Evolutionary conservation across 2,797 vertebrate species (phyloP).

Genomic region (Erethizon dorsatum): DNA sequence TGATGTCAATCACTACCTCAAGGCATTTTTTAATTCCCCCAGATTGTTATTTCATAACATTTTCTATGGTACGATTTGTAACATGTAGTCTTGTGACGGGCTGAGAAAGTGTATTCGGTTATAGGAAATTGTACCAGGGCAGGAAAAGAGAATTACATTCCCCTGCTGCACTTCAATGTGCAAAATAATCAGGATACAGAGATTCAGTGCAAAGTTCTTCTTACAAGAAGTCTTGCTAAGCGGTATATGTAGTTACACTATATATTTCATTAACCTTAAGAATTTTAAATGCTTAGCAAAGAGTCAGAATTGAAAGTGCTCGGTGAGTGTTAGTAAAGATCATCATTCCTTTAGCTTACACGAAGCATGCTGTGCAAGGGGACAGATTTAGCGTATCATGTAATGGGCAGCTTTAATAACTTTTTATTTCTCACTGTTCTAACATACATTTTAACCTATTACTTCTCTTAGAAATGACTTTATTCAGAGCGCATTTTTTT

Average conservation of each 20-base stretch:
- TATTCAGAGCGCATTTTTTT: conserved; percentile 55
- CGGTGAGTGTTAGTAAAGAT: conserved; percentile 11
- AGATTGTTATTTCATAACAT: conserved; percentile 45
- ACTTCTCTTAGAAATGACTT: conserved; percentile 65
- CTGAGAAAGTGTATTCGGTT: conserved; percentile 12
- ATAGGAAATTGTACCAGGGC: conserved; percentile 15
- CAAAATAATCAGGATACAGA: neutral
- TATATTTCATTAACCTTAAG: conserved; percentile 5
- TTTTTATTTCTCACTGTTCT: conserved; percentile 59
- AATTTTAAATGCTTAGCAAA: conserved; percentile 46
- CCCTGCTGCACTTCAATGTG: neutral
- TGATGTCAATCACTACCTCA: conserved; percentile 60
- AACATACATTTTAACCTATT: conserved; percentile 40
- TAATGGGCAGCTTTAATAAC: conserved; percentile 16
- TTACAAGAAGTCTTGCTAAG: neutral
- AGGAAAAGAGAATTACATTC: conserved; percentile 41
- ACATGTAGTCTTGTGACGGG: neutral
- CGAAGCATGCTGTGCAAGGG: neutral
- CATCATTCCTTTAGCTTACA: conserved; percentile 36
- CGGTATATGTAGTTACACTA: neutral
- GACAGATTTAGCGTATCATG: neutral
- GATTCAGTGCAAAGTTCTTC: conserved; percentile 25
- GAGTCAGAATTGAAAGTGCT: conserved; percentile 19
- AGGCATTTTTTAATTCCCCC: conserved; percentile 40
- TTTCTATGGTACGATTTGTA: conserved; percentile 25